phyloP scores from a whole-genome alignment of 2,797 vertebrate species.

The Eurystomus glaucurus region DNA sequence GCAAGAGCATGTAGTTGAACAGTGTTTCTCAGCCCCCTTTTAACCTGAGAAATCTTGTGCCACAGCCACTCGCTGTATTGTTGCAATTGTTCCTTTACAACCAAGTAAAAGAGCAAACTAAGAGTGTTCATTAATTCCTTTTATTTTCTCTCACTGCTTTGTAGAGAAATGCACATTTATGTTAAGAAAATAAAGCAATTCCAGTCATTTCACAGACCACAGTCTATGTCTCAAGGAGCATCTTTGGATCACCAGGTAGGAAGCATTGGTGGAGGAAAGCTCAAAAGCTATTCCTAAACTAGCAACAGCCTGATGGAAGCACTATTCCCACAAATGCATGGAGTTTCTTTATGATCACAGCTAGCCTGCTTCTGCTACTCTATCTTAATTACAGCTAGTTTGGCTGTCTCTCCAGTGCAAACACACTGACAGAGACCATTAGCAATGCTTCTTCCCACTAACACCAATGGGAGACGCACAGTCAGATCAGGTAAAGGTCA shows the following conservation, averaged over 20 bases:
- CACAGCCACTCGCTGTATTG: not conserved
- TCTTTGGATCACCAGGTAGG: not conserved
- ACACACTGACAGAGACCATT: not conserved
- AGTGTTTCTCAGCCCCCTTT: not conserved
- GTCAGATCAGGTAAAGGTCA: conserved; percentile 25
- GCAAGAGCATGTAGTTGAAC: not conserved
- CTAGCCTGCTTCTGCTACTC: not conserved
- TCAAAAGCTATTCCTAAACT: not conserved
- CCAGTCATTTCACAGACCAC: not conserved
- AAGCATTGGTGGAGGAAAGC: not conserved
- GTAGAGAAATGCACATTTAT: not conserved
- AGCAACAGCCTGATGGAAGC: not conserved
- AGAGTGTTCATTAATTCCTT: not conserved
- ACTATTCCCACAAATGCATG: not conserved
- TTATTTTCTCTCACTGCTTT: not conserved
- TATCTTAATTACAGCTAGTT: not conserved
- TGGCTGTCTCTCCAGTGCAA: not conserved
- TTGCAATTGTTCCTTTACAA: not conserved
- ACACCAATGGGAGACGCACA: not conserved
- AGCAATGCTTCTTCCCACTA: not conserved
- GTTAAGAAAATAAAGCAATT: not conserved
- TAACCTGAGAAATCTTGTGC: not conserved
- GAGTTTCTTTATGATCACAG: not conserved
- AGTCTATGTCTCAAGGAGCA: not conserved
- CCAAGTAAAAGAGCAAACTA: not conserved